These are phyloP conservation scores for Actinemys pallida DNA, from an alignment of 2,113 vertebrate species.

Conservation along the genomic window DNA sequence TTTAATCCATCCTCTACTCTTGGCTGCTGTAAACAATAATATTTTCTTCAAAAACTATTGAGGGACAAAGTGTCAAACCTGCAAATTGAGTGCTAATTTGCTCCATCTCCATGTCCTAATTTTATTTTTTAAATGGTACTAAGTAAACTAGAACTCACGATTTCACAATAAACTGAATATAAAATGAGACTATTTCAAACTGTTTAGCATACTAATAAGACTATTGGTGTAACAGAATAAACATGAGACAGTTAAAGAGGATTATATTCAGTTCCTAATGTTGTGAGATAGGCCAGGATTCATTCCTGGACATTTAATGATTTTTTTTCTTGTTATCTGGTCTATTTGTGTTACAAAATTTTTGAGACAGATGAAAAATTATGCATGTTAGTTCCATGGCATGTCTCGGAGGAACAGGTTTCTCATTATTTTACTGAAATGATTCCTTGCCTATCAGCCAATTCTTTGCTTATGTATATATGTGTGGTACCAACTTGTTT, in stretches of 20 bases:
- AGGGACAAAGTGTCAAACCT: background rate
- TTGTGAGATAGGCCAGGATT: background rate
- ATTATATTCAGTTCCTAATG: constrained; percentile 33
- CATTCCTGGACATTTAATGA: constrained; percentile 36
- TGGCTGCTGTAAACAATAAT: background rate
- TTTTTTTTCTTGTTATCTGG: constrained; percentile 12
- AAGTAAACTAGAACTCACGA: background rate
- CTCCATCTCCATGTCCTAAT: background rate
- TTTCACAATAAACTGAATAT: constrained; percentile 32
- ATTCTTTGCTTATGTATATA: constrained; percentile 20
- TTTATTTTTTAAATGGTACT: constrained; percentile 4
- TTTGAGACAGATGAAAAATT: constrained; percentile 45
- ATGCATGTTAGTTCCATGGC: constrained; percentile 28
- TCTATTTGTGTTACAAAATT: constrained; percentile 47
- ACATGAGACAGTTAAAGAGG: constrained; percentile 5
- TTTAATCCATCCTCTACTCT: background rate
- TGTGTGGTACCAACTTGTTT: constrained; percentile 42
- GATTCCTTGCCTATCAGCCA: constrained; percentile 50
- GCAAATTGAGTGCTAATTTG: background rate
- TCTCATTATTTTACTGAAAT: constrained; percentile 72
- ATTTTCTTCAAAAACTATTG: background rate
- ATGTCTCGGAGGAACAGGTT: constrained; percentile 46
- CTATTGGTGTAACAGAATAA: constrained; percentile 31
- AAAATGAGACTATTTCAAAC: constrained; percentile 18
- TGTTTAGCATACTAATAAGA: constrained; percentile 35